Conservation (phyloP, 2,113 vertebrate genomes). For the Calyptommatus sinebrachiatus region DNA sequence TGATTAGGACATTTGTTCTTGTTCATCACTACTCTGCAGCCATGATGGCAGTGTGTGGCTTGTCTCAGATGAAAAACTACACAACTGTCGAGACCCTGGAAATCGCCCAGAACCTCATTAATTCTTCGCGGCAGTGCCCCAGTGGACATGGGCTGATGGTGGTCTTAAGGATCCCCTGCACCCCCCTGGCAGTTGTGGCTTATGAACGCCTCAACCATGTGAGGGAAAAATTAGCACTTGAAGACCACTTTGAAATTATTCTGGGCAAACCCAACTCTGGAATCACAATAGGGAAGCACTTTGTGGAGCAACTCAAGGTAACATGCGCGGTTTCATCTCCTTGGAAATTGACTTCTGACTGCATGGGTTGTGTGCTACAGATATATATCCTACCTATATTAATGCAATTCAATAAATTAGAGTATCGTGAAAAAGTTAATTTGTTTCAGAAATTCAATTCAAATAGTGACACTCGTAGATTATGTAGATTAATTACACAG, state of each 20-base stretch:
- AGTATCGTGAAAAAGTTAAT: too few species aligned
- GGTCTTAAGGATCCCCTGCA: conserved; percentile 89
- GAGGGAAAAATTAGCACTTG: conserved; percentile 85
- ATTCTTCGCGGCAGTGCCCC: conserved; percentile 82
- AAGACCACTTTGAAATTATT: conserved; percentile 91
- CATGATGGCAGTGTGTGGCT: conserved; percentile 87
- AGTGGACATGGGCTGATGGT: conserved; percentile 94
- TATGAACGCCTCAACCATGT: conserved; percentile 86
- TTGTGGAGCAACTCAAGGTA: conserved; percentile 91
- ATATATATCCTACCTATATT: too few species aligned
- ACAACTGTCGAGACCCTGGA: conserved; percentile 96
- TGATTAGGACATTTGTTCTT: conserved; percentile 92
- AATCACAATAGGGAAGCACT: conserved; percentile 84
- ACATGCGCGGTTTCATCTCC: not conserved
- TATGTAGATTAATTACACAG: too few species aligned
- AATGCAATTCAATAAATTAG: too few species aligned
- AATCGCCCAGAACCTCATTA: conserved; percentile 89
- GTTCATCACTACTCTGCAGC: conserved; percentile 94
- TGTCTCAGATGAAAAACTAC: conserved; percentile 88
- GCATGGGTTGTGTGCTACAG: not conserved
- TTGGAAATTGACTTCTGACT: not conserved
- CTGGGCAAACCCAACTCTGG: conserved; percentile 82
- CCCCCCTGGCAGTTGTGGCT: conserved; percentile 85
- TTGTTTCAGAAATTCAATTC: too few species aligned
- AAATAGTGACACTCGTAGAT: too few species aligned